Base-by-base conservation (phyloP, 2,113 vertebrate species). In the Theropithecus gelada region DNA sequence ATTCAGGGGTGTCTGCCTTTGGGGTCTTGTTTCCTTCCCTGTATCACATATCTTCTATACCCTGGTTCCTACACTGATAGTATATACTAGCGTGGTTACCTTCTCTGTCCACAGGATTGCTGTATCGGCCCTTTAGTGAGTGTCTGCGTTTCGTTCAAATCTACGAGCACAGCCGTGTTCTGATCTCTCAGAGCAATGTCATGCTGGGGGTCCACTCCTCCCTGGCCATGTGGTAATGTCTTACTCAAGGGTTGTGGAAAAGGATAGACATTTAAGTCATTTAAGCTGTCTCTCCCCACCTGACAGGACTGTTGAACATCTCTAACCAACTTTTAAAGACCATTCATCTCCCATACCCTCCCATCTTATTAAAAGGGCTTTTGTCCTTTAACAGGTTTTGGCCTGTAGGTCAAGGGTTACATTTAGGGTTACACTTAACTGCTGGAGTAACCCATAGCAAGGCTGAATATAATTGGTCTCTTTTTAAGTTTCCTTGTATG, bases 151-250 rank as follows among this genome's bases (percentile, higher is more conserved):
- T 97, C 72, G 27, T 95, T 88, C 84, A 96, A 25, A 57, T 55
- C 35, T 83, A 93, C 18, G 96, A 94, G 22, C 81, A 73, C 40
- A 98, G 93, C 95, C 70, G 59, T 50, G 7, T 92, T 88, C 83
- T 97, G 12, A 80, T 88, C 30, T 95, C 97, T 61, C 92, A 90
- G 50, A 94, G 82, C 78, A 91, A 90, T 57, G 57, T 98, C 88
- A 97, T 97, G 97, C 92, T 96, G 89, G 97, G 95, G 35, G 13
- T 96, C 45, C 75, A 94, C 32, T 81, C 92, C 16, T 97, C 96
- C 81, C 83, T 98, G 93, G 94, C 96, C 32, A 55, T 95, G 72
- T 96, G 94, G 94, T 93, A 97, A 96, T 83, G 43, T 75, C 59
- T 88, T 66, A 75, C 61, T 80, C n/a, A 2, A 52, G 27, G 16